Base-by-base conservation (phyloP, 2,113 vertebrate genomes). In the Capreolus pygargus region DNA sequence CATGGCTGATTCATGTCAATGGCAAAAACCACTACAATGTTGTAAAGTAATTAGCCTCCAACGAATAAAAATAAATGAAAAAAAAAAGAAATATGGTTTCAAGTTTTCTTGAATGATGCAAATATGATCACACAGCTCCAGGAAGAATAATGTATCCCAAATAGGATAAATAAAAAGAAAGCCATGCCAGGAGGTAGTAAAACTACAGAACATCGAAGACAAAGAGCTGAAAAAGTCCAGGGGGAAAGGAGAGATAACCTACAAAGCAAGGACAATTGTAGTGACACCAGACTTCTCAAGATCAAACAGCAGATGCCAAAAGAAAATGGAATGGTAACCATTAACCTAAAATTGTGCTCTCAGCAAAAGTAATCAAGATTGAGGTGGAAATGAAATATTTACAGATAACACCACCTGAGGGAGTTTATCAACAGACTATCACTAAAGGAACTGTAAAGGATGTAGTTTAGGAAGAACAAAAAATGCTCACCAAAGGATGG, bases 51-150 rank as follows among this genome's bases (percentile, higher is more conserved):
- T 14, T 50, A 50, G 47, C 47, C 47, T 50, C 47, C 47, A 50
- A 50, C 13, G 0, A 50, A 50, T 50, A 50, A 50, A 50, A 50
- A 14, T 50, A 50, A 50, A 50, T 50, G 47, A 12, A 50, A 50
- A 50, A 50, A 50, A 50, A 50, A 94, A 92, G 52, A 67, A 89
- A 94, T 76, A 47, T 36, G 33, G 55, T n/a, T 86, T 39, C 16
- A 89, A 57, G 55, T 82, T 94, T 96, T 94, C 55, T 96, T 96
- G 39, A 95, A 67, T 81, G 86, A 85, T 89, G 76, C 93, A 96
- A 96, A 91, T 36, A 86, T 50, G 50, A 95, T 86, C 36, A 90
- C 33, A 84, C 17, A 93, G 45, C 85, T 88, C 33, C 27, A 52
- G 74, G 43, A 84, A 97, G 45, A 93, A 86, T 43, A 74, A 86